phyloP scores from a whole-genome alignment of 92 coral and sea anemone species.

The Phymanthus crucifer region DNA sequence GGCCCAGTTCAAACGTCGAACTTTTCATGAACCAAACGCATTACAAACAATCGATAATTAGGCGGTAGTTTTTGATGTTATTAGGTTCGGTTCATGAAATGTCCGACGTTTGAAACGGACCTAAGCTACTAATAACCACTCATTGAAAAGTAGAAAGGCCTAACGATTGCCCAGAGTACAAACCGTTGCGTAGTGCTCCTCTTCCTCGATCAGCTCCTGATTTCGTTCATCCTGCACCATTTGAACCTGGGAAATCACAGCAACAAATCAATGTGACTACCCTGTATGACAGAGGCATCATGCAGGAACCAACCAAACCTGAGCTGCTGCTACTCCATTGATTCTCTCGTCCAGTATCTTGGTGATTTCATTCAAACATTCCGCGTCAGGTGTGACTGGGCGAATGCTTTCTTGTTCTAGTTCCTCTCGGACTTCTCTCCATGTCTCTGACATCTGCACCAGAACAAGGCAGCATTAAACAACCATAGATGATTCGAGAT shows the following conservation, averaged over 20 bases:
- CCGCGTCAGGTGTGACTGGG: constrained; percentile 90
- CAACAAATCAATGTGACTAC: background rate
- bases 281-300: background rate
- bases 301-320: constrained; percentile 42
- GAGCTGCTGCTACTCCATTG: constrained; percentile 73
- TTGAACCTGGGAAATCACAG: constrained; percentile 50
- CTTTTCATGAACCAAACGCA: too few species aligned
- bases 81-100: too few species aligned
- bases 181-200: constrained; percentile 82
- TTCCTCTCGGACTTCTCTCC: constrained; percentile 82
- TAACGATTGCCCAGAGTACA: constrained; percentile 9
- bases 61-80: too few species aligned
- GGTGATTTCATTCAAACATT: constrained; percentile 80
- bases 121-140: background rate
- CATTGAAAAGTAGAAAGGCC: too few species aligned
- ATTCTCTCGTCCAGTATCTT: constrained; percentile 82
- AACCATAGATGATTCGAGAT: too few species aligned
- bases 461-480: background rate
- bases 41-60: too few species aligned
- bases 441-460: constrained; percentile 81
- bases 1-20: too few species aligned
- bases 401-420: constrained; percentile 86
- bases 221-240: constrained; percentile 77
- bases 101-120: too few species aligned
- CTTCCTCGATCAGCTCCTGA: constrained; percentile 81